These are phyloP conservation scores for Phymastichus coffea DNA, from an alignment of 1,140 invertebrate genomes.

Conservation along the genomic window DNA sequence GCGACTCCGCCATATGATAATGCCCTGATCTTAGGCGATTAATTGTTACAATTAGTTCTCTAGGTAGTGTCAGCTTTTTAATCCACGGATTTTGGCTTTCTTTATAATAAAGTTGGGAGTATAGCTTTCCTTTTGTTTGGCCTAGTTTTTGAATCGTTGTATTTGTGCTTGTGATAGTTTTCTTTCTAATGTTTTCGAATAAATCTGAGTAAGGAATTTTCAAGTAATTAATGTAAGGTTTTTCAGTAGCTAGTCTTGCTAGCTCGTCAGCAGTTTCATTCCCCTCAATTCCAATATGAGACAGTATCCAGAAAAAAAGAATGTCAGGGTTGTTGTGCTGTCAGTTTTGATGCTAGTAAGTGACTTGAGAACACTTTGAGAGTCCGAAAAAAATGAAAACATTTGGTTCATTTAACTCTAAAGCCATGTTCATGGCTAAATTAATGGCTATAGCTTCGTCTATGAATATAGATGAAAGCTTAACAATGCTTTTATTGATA, in stretches of 20 bases:
- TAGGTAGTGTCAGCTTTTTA: neutral
- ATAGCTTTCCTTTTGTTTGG: neutral
- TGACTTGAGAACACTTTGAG: no score
- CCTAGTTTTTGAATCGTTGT: neutral
- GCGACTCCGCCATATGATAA: neutral
- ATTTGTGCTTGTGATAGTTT: neutral
- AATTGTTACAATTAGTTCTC: neutral
- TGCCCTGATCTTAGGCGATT: neutral
- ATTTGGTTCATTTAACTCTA: no score
- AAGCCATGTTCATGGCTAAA: no score
- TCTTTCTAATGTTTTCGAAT: neutral
- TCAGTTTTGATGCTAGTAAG: no score
- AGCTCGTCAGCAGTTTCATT: neutral
- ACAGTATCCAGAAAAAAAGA: neutral
- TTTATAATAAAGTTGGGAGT: neutral
- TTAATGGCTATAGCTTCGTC: no score
- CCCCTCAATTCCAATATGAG: neutral
- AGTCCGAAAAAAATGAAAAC: no score
- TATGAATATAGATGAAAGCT: no score
- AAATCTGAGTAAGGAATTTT: neutral
- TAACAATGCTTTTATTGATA: no score
- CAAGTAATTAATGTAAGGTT: neutral
- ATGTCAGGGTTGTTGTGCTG: no score
- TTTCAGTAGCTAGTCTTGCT: neutral
- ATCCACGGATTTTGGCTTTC: neutral